Percentiles rank a stretch among this genome's conserved stretches.
Conservation (phyloP, 2,113 vertebrate genomes). For the Desmodus rotundus region DNA sequence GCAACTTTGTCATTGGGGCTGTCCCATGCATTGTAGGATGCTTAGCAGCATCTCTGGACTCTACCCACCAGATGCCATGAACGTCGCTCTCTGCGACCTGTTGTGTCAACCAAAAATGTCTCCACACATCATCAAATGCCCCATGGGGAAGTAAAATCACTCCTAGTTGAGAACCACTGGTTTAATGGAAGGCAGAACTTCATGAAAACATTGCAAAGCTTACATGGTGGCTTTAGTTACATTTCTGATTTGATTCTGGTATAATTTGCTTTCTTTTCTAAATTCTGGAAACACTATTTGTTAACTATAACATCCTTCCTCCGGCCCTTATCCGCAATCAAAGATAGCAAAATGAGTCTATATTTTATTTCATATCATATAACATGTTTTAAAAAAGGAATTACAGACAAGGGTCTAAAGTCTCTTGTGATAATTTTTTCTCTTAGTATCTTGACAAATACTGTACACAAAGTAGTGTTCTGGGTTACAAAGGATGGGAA, state of each 20-base stretch:
- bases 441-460: constrained; percentile 59
- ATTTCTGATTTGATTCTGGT: constrained; percentile 8
- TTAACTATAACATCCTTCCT: constrained; percentile 31
- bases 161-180: not conserved
- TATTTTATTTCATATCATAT: constrained; percentile 57
- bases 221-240: constrained; percentile 24
- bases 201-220: constrained; percentile 55
- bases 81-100: not conserved
- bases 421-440: constrained; percentile 13
- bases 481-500: constrained; percentile 18
- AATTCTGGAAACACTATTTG: not conserved
- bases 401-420: constrained; percentile 13
- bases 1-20: not conserved
- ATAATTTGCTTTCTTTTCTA: constrained; percentile 3
- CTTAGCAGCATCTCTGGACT: not conserved
- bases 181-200: constrained; percentile 13
- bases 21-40: not conserved
- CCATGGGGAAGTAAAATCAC: not conserved
- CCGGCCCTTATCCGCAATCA: constrained; percentile 9
- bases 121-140: not conserved
- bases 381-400: constrained; percentile 64
- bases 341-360: constrained; percentile 52
- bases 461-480: constrained; percentile 8
- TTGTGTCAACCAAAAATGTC: not conserved
- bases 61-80: not conserved